These are phyloP conservation scores for Poecilia wingei DNA, from an alignment of 2,797 vertebrate genomes.

Conservation along the genomic window DNA sequence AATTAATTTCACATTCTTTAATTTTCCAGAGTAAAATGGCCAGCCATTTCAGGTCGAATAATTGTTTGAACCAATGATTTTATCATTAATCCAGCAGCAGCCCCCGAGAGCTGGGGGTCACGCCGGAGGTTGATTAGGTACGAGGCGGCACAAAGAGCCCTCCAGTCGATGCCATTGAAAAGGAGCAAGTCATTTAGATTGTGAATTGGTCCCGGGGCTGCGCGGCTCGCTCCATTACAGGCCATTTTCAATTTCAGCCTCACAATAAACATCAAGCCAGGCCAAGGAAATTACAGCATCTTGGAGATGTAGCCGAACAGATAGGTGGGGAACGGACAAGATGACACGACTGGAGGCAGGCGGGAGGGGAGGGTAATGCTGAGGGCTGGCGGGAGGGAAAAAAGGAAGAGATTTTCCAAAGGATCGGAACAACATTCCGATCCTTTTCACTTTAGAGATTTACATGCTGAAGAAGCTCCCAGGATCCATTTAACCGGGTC, in stretches of 20 bases:
- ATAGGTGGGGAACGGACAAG: slow-evolving; percentile 95
- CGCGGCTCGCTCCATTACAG: slow-evolving; percentile 99
- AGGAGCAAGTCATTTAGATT: slow-evolving; percentile 99
- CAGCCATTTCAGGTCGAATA: slow-evolving; percentile 99
- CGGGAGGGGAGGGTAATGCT: slow-evolving; percentile 74
- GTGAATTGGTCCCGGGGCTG: slow-evolving; percentile 98
- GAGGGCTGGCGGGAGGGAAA: slow-evolving; percentile 51
- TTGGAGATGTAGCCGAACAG: slow-evolving; percentile 98
- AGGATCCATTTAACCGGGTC: slow-evolving; percentile 3
- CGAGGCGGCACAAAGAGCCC: slow-evolving; percentile 97
- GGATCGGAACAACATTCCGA: slow-evolving; percentile 41
- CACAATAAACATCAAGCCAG: slow-evolving; percentile 99
- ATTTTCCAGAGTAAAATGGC: slow-evolving; percentile 96
- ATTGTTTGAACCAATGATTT: slow-evolving; percentile 99
- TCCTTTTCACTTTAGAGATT: slow-evolving; percentile 22
- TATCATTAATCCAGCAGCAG: slow-evolving; percentile 97
- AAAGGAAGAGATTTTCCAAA: slow-evolving; percentile 55
- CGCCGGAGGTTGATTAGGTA: slow-evolving; percentile 99
- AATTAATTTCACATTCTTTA: slow-evolving; percentile 97
- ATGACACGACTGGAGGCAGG: slow-evolving; percentile 90
- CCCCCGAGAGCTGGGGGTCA: slow-evolving; percentile 98
- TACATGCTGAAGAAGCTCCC: slow-evolving; percentile 11
- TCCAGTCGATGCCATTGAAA: slow-evolving; percentile 99
- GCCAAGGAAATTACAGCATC: slow-evolving; percentile 99
- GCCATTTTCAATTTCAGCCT: slow-evolving; percentile 99